Evolutionary conservation across 2,797 vertebrate genomes (phyloP), one percentile per base, ranked within the genome.

Genomic region (Gymnoscopelus microlampas): DNA sequence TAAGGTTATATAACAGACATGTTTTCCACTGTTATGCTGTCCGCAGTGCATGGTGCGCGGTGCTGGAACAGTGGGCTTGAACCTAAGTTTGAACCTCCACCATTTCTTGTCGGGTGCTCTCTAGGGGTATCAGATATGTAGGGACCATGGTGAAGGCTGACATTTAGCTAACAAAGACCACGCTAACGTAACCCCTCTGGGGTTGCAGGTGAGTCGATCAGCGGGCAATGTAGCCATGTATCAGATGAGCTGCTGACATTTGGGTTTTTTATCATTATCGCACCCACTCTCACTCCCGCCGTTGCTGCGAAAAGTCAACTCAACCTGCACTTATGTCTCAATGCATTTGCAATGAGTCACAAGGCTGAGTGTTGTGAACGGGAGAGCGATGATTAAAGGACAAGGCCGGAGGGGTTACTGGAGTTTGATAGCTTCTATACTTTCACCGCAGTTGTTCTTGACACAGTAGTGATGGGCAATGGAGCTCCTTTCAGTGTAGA

Each of bases 151-250:
- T 70, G 74, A 76, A 78, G 68, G 3, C 73, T 90, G 89, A 88
- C 90, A 92, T 92, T 92, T 87, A 85, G 79, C 81, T 65, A 88
- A 92, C 89, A 91, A 87, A 88, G 81, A 85, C 63, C 68, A 61
- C 11, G 19, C 60, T 74, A 81, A 72, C 74, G 29, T 78, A 83
- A 73, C 78, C 85, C 85, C 83, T 64, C 58, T 58, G 72, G 83
- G 84, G 71, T 68, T 79, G 78, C 71, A 85, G 83, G 77, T 69
- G 75, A 85, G 82, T 80, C 64, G 59, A 87, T 81, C 63, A 48
- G 76, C 12, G 68, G 74, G 76, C 82, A 77, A 66, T 80, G 85
- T 80, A 77, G 75, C 73, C 1, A 19, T 77, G 74, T 88, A 88
- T 89, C 85, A 86, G 88, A 91, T 86, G 87, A 89, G 82, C 82